phyloP scores from a whole-genome alignment of 2,797 vertebrate genomes.

The Todus mexicanus region DNA sequence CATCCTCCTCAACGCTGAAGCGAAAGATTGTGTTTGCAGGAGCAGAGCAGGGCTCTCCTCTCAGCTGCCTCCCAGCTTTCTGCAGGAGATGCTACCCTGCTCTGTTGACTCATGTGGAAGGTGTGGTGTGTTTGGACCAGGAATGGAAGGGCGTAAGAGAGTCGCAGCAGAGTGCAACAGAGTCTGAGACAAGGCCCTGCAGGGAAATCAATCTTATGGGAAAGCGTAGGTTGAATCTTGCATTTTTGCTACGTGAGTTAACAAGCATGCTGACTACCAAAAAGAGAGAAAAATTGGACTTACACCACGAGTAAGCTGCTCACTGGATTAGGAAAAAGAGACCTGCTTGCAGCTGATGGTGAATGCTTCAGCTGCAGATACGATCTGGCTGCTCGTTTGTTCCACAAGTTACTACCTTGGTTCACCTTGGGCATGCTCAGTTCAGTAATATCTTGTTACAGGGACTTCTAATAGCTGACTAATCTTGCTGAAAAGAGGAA shows the following conservation, averaged over 20 bases:
- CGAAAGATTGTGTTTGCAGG: not conserved
- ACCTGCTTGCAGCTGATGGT: not conserved
- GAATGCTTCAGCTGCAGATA: not conserved
- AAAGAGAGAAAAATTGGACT: not conserved
- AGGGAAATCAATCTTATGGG: not conserved
- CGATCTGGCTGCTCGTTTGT: not conserved
- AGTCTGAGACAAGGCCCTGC: not conserved
- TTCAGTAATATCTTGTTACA: not conserved
- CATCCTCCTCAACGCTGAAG: not conserved
- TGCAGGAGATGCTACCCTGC: not conserved
- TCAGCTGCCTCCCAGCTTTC: not conserved
- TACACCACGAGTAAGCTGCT: not conserved
- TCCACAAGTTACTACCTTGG: not conserved
- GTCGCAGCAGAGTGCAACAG: not conserved
- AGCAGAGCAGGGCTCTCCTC: not conserved
- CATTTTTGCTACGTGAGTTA: constrained; percentile 8
- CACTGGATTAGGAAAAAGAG: not conserved
- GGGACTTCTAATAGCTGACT: not conserved
- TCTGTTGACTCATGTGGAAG: constrained; percentile 43
- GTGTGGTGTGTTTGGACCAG: constrained; percentile 31
- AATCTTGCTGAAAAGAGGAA: not conserved
- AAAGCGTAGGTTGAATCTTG: constrained; percentile 6
- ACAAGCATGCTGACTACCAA: not conserved
- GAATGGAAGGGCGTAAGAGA: not conserved
- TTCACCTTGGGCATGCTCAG: not conserved